Percentiles rank a stretch among this genome's conserved stretches.
These are phyloP conservation scores for Osmerus mordax DNA, from an alignment of 2,113 vertebrate species.

Conservation along the genomic window DNA sequence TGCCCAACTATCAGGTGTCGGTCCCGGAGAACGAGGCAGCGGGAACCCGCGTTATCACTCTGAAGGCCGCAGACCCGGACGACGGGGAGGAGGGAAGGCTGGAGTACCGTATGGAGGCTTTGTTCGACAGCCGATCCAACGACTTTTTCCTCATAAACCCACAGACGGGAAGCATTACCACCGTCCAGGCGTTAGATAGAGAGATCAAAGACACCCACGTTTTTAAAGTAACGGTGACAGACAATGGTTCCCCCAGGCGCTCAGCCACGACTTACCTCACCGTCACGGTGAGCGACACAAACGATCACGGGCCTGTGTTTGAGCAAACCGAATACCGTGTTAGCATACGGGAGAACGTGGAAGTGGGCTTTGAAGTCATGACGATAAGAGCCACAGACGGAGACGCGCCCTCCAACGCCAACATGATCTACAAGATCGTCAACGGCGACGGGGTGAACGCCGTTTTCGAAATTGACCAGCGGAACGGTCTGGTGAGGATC, in stretches of 20 bases:
- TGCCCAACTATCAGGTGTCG: conserved; percentile 88
- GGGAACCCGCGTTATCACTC: conserved; percentile 82
- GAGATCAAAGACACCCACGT: conserved; percentile 94
- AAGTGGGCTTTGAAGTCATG: conserved; percentile 92
- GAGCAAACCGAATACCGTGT: conserved; percentile 89
- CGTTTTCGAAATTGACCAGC: conserved; percentile 86
- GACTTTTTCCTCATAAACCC: conserved; percentile 86
- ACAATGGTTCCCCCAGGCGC: conserved; percentile 78
- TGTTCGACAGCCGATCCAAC: conserved; percentile 87
- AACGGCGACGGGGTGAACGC: conserved; percentile 70
- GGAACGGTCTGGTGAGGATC: conserved; percentile 88
- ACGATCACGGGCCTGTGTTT: conserved; percentile 87
- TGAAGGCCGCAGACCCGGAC: conserved; percentile 86
- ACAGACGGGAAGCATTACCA: conserved; percentile 81
- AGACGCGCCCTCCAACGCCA: conserved; percentile 89
- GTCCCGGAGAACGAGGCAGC: conserved; percentile 90
- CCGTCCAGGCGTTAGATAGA: conserved; percentile 81
- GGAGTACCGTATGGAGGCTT: conserved; percentile 87
- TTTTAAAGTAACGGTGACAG: conserved; percentile 84
- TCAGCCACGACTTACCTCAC: conserved; percentile 83
- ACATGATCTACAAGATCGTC: conserved; percentile 90
- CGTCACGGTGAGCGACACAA: conserved; percentile 91
- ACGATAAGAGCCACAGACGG: conserved; percentile 90
- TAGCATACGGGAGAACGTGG: conserved; percentile 87
- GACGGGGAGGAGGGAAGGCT: conserved; percentile 86